Conservation (phyloP, 2,113 vertebrate species). For the Pachycephala philippinensis region DNA sequence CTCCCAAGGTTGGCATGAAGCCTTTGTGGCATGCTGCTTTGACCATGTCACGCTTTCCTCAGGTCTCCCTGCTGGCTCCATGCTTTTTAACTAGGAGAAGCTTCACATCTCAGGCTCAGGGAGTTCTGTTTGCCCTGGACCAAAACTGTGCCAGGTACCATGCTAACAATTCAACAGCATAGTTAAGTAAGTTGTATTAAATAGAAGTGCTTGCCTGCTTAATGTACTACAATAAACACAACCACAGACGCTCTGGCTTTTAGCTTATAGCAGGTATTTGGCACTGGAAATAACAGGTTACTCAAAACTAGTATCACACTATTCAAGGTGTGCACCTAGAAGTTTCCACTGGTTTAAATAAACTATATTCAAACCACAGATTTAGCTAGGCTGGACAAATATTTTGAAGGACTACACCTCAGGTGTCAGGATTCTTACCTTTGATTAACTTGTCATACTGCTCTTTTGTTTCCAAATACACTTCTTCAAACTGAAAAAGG, state of each 20-base stretch:
- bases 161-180: not conserved
- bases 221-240: not conserved
- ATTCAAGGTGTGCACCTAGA: not conserved
- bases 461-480: slow-evolving; percentile 76
- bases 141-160: not conserved
- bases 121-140: not conserved
- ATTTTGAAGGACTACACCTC: not conserved
- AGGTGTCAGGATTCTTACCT: slow-evolving; percentile 59
- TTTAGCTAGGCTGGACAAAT: not conserved
- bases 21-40: not conserved
- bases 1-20: not conserved
- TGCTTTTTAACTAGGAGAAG: not conserved
- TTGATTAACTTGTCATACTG: slow-evolving; percentile 79
- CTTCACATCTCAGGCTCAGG: not conserved
- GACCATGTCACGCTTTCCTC: not conserved
- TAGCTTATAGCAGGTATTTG: not conserved
- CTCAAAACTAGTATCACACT: not conserved
- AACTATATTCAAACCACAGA: not conserved
- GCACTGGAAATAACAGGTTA: not conserved
- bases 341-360: not conserved
- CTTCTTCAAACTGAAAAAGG: slow-evolving; percentile 83
- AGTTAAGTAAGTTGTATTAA: not conserved
- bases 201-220: not conserved
- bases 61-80: not conserved
- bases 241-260: not conserved